These are phyloP conservation scores for Rhinopomastus cyanomelas DNA, from an alignment of 2,113 vertebrate genomes.

Conservation along the genomic window DNA sequence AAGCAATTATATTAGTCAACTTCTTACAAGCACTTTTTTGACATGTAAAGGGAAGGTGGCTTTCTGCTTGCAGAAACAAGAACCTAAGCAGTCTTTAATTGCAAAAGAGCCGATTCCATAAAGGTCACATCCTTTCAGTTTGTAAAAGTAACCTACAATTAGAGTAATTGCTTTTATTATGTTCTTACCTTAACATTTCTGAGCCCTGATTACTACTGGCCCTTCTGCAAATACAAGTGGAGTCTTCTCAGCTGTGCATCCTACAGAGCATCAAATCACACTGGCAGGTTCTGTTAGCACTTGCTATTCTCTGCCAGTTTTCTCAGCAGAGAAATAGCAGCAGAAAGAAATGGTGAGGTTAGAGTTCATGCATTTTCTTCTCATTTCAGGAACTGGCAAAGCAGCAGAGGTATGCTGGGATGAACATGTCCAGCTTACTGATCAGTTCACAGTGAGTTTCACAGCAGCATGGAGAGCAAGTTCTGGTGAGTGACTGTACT, in stretches of 20 bases:
- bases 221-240: not conserved
- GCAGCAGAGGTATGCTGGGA: fast-evolving
- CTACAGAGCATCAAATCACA: not conserved
- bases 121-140: not conserved
- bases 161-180: not conserved
- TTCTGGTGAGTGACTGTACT: not conserved
- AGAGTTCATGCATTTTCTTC: not conserved
- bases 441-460: not conserved
- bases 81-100: not conserved
- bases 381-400: not conserved
- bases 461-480: not conserved
- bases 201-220: not conserved
- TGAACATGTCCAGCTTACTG: not conserved
- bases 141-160: not conserved
- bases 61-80: not conserved
- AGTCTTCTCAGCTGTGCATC: not conserved
- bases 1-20: not conserved
- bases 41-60: not conserved
- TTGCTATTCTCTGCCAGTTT: not conserved
- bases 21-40: not conserved
- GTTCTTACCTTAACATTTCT: not conserved
- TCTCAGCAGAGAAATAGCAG: not conserved
- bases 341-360: not conserved
- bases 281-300: not conserved
- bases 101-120: not conserved